Evolutionary conservation across 1,140 invertebrate species (phyloP), one percentile per base, ranked within the genome.

Genomic region (Magallana angulata): DNA sequence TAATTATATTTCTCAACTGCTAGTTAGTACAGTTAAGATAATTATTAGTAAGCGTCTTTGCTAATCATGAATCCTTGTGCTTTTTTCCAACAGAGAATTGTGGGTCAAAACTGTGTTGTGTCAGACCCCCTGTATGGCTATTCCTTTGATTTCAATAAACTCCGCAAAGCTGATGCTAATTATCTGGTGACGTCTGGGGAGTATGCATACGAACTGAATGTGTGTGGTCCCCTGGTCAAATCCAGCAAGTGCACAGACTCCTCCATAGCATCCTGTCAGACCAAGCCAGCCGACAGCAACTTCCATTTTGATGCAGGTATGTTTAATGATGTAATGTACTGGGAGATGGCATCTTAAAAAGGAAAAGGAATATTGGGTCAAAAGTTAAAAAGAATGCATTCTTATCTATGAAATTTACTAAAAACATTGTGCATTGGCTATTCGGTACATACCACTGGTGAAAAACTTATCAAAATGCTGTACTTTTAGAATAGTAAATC

Each of bases 131-230:
- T 93, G 0, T 94, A 93, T 86, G 90, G 92, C 24, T 92, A 92
- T 81, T 76, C 89, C 64, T 94, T 94, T 92, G 93, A 95, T 86
- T 88, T 95, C 56, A 93, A 57, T 64, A 84, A 88, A 8, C 90
- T 95, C 36, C 87, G 87, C 9, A 91, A 90, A 30, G 80, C 90
- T 7, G 86, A 36, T 30, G 82, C 81, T 8, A 88, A 92, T 82
- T 94, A 94, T 87, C 68, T 59, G 3, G 92, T 94, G 14, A 57
- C 36, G 1, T 62, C 56, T 30, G 90, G 76, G 36, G 90, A 88
- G 0, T 93, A 92, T 57, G 62, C 76, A 0, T 94, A 92, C 57
- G 24, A 90, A 16, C 68, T 94, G 11, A 93, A 92, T 88, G 90
- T 93, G 1, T 94, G 93, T 88, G 90, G 91, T n/a, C 84, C 88